Base-by-base conservation (phyloP, 1,140 invertebrate genomes). In the Dinoponera quadriceps region DNA sequence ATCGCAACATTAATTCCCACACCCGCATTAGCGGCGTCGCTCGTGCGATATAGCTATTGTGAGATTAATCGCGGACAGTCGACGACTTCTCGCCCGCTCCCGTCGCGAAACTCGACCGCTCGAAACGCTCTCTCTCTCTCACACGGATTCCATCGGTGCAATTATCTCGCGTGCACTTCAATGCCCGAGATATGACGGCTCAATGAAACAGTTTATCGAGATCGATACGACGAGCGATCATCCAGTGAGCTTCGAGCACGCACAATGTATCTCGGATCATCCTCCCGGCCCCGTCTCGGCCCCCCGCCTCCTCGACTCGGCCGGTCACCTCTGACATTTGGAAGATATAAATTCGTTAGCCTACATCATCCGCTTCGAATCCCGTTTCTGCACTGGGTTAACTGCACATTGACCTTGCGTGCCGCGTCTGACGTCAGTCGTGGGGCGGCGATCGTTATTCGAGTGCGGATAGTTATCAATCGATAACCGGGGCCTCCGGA, bases 321-420 rank as follows among this genome's bases (percentile, higher is more conserved):
- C n/a, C 29, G 38, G 62, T n/a, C 73, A 78, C 75, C 75, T 80
- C 51, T 80, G 65, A 80, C 65, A 80, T 80, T 80, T 80, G 33
- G 18, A 80, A 69, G 54, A 25, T 59, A 80, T 69, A 80, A 80
- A 80, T 80, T 80, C 65, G 75, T 69, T 71, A 80, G 65, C 75
- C 65, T 80, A 80, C 65, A 80, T 80, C 75, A 71, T 57, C 65
- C 75, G 57, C 65, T 69, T 44, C 51, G 38, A 71, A 80, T 80
- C 51, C 51, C 63, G 63, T 78, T 78, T 78, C 74, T 59, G 75
- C 75, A 69, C 2, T 25, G 75, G 75, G 75, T 80, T 80, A 80
- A 80, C 75, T 80, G 75, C 75, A 80, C 75, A 51, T 80, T 80
- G 75, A 71, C 65, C 75, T 80, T 80, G 75, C 65, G 18, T 48